Base-by-base conservation (phyloP, 2,888 invertebrate species). In the Hypselothyrea guttata region DNA sequence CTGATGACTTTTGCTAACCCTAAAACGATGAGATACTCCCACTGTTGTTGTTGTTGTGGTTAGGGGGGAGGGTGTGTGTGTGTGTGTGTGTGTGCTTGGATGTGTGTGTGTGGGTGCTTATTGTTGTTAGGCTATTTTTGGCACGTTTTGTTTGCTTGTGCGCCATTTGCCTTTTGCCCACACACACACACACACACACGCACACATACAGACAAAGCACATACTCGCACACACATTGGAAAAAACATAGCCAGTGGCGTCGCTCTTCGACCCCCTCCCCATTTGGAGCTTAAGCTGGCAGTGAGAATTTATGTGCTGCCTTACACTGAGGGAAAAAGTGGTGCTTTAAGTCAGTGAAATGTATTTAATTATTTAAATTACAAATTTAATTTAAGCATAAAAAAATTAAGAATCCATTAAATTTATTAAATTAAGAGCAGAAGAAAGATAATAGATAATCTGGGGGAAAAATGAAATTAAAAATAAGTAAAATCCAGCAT, bases 91-190 rank as follows among this genome's bases (percentile, higher is more conserved):
- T 37, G 38, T 18, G 16, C 7, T 40, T 22, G 34, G n/a, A 8
- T 22, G 30, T 8, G 34, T 30, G 30, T 7, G 30, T 11, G 16
- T 12, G 48, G 38, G 66, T 63, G 54, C 68, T 71, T 71, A 74
- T 71, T 74, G 64, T 68, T 75, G 56, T 54, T 61, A 30, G 75
- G 49, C 57, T 63, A 75, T 68, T 74, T 74, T 71, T 71, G 72
- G 71, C 73, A 74, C 73, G 73, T 75, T 68, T 56, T 71, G 68
- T 74, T 75, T 71, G 61, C 35, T 64, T 55, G 55, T 60, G 60
- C 60, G 59, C 53, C 71, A 71, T 58, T 70, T 64, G 42, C 48
- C 34, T 42, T 54, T 33, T 28, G 40, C 58, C 22, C 30, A 18
- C 33, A 22, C 37, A 33, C 49, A 7, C 22, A 18, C 2, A 8